Base-by-base conservation (phyloP, 2,888 invertebrate species). In the Ceriagrion tenellum region DNA sequence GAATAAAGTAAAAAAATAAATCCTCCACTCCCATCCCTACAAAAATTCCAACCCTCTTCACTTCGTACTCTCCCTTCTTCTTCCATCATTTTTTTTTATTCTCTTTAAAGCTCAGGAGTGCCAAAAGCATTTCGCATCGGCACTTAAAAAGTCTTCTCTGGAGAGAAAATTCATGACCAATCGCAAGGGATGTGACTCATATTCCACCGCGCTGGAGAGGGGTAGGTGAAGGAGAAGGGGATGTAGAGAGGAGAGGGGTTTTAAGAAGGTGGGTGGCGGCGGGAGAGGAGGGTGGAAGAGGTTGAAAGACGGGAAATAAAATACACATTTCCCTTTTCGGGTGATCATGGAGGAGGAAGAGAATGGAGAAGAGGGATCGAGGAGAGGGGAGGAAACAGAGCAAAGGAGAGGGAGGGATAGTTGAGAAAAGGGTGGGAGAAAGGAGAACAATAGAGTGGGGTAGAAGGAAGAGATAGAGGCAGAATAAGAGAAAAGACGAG, bases 161-260 rank as follows among this genome's bases (percentile, higher is more conserved):
- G 93, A 93, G 35, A 93, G 93, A 47, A 74, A 93, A 93, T 93
- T 93, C 93, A 93, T 93, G 69, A 93, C 93, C 93, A 93, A 93
- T 93, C 74, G 63, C 93, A 69, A 69, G 81, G 35, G 93, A 63
- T 93, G 69, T 93, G 93, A 93, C 93, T 93, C 93, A 93, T 93
- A 89, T 89, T 89, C 89, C 89, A 20, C 16, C 59, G 12, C 59
- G 59, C 59, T 26, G 23, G 26, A 55, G 89, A 55, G 40, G 16
- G 13, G 89, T 1, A 55, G 23, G 74, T 4, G 93, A 35, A 26
- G 40, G 63, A 20, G 56, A 16, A 18, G 30, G 55, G 59, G 26
- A 55, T 55, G 55, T 26, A 90, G 55, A 18, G 55, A 20, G 59
- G 2, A 2, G 59, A 47, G 59, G 20, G 59, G 20, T 59, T 59